Conservation (phyloP, 2,797 vertebrate genomes). For the Lerista edwardsae region DNA sequence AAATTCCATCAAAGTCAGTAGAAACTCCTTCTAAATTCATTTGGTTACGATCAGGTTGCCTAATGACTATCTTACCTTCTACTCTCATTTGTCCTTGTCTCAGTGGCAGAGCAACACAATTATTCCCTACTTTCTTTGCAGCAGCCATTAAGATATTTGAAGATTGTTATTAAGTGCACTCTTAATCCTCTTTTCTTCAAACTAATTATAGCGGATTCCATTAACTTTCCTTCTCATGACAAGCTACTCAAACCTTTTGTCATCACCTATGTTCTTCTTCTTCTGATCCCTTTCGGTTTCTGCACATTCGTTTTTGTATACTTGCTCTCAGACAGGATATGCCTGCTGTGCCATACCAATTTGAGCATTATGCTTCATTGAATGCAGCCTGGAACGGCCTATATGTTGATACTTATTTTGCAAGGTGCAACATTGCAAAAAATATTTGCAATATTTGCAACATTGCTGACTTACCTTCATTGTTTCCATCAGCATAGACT, state of each 20-base stretch:
- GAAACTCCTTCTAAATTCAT: background rate
- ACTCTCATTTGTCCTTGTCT: slow-evolving; percentile 9
- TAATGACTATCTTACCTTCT: background rate
- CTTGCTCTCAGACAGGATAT: slow-evolving; percentile 1
- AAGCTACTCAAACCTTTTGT: slow-evolving; percentile 8
- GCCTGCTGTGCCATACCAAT: background rate
- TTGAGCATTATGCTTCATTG: background rate
- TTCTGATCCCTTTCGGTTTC: background rate
- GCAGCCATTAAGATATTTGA: slow-evolving; percentile 20
- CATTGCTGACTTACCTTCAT: background rate
- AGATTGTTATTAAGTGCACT: slow-evolving; percentile 28
- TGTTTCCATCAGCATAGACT: background rate
- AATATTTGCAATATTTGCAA: too few relatives aligned
- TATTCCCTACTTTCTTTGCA: slow-evolving; percentile 7
- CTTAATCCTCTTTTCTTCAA: slow-evolving; percentile 32
- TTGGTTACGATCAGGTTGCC: background rate
- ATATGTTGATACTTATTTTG: background rate
- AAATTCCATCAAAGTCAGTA: background rate
- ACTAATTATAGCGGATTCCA: slow-evolving; percentile 16
- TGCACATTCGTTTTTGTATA: background rate
- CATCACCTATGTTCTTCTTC: background rate
- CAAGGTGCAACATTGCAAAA: too few relatives aligned
- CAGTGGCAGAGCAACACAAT: slow-evolving; percentile 17
- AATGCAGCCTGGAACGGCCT: background rate
- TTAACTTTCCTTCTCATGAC: slow-evolving; percentile 4